phyloP scores from a whole-genome alignment of 1,140 invertebrate species.

The Neelides sp. region DNA sequence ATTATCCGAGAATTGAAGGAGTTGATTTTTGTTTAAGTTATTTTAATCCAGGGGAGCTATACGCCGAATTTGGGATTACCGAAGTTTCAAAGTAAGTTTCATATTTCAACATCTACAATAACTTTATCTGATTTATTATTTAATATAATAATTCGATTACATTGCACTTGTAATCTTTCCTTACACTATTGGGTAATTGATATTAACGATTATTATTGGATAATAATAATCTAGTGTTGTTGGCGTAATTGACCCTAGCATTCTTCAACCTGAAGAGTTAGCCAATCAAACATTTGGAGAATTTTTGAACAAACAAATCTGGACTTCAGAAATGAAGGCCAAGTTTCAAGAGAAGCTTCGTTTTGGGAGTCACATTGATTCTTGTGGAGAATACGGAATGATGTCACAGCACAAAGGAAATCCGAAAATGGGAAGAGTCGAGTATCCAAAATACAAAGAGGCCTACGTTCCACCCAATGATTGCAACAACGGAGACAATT shows the following conservation, averaged over 20 bases:
- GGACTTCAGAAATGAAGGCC: slow-evolving; percentile 2
- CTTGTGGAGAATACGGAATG: no score
- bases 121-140: no score
- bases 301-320: background rate
- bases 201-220: no score
- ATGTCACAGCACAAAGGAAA: no score
- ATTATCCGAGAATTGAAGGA: slow-evolving; percentile 10
- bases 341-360: background rate
- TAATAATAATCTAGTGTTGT: no score
- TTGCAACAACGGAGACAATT: no score
- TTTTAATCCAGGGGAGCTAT: background rate
- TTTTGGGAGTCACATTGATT: background rate
- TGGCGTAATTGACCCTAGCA: background rate
- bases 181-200: no score
- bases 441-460: background rate
- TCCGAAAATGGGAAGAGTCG: no score
- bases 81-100: background rate
- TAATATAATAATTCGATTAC: no score
- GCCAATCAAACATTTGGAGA: slow-evolving; percentile 9
- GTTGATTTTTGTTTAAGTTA: slow-evolving; percentile 13
- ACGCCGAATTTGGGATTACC: slow-evolving; percentile 6
- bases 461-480: background rate
- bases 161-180: no score
- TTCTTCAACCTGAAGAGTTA: background rate
- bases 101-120: no score